Base-by-base conservation (phyloP, 1,140 invertebrate genomes). In the Lasioglossum baleicum region DNA sequence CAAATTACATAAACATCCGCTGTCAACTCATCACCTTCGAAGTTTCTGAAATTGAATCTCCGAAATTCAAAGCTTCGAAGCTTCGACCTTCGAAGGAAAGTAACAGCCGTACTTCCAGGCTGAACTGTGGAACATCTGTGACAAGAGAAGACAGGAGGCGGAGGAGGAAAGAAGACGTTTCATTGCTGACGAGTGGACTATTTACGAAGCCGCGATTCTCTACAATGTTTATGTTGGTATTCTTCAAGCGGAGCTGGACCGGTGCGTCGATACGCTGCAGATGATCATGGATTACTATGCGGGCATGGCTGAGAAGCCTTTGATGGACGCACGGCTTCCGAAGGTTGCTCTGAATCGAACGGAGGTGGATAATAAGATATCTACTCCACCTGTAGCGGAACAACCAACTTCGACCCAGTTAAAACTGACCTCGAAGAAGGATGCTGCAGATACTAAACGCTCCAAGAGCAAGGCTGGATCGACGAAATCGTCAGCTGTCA, bases 211-310 rank as follows among this genome's bases (percentile, higher is more conserved):
- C 0, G 90, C 91, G n/a, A 87, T 92, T 48, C 89, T 95, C 56
- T 88, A 89, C 3, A 95, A 95, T 83, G 91, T 93, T 42, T 95
- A 93, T 75, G 90, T 94, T 26, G 93, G 90, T 20, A 92, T 93
- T 42, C 88, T 95, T 85, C 95, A 95, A 83, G 84, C 92, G 10
- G 95, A 95, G 90, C 68, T 95, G 26, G 94, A 95, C 83, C 91
- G 95, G 88, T 94, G 87, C 76, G 80, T 88, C 2, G 91, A 94
- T 67, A 94, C 94, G 5, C 90, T 94, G 63, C 93, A 94, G 87
- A 77, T 94, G 15, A 53, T 95, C 4, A 92, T 94, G 53, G 94
- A 95, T 88, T 95, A 95, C 87, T 95, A 94, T 82, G 90, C 90
- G 13, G 88, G 92, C 1, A 93, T 94, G 89, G 87, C 94, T n/a